These are phyloP conservation scores for Galaxea fascicularis DNA, from an alignment of 92 coral and sea anemone species.

Conservation along the genomic window DNA sequence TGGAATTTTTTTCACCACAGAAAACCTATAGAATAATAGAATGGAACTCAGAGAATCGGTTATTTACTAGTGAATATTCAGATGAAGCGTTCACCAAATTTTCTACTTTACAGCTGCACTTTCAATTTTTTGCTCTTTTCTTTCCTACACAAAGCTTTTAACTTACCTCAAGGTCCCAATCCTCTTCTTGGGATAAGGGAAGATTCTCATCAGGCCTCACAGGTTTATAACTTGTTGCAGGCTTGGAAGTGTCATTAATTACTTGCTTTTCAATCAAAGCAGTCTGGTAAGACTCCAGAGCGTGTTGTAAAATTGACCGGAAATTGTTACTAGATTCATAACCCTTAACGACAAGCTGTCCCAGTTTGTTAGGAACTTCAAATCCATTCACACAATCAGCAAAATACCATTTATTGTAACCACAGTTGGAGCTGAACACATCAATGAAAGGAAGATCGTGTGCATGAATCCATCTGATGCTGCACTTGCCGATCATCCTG, in stretches of 20 bases:
- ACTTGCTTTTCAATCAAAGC: neutral
- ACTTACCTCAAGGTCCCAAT: slow-evolving; percentile 68
- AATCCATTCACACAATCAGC: neutral
- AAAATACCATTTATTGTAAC: slow-evolving; percentile 5
- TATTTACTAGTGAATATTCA: too few relatives aligned
- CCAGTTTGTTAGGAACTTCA: slow-evolving; percentile 31
- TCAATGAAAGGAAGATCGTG: slow-evolving; percentile 11
- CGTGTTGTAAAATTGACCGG: slow-evolving; percentile 29
- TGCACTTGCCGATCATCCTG: slow-evolving; percentile 6
- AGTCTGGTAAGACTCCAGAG: slow-evolving; percentile 15
- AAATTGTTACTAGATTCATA: slow-evolving; percentile 4
- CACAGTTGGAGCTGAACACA: slow-evolving; percentile 12
- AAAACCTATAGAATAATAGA: too few relatives aligned
- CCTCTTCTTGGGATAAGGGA: slow-evolving; percentile 44
- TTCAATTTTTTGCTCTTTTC: too few relatives aligned
- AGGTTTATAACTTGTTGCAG: neutral
- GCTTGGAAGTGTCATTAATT: neutral
- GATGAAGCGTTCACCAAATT: too few relatives aligned
- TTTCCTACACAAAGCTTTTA: neutral
- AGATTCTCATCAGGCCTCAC: neutral
- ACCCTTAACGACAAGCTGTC: slow-evolving; percentile 20
- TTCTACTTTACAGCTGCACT: too few relatives aligned
- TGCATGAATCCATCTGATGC: slow-evolving; percentile 47
- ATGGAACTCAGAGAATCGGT: too few relatives aligned
- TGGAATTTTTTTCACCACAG: too few relatives aligned